These are phyloP conservation scores for Brachionus manjavacas DNA, from an alignment of 1,140 invertebrate genomes.

Conservation along the genomic window DNA sequence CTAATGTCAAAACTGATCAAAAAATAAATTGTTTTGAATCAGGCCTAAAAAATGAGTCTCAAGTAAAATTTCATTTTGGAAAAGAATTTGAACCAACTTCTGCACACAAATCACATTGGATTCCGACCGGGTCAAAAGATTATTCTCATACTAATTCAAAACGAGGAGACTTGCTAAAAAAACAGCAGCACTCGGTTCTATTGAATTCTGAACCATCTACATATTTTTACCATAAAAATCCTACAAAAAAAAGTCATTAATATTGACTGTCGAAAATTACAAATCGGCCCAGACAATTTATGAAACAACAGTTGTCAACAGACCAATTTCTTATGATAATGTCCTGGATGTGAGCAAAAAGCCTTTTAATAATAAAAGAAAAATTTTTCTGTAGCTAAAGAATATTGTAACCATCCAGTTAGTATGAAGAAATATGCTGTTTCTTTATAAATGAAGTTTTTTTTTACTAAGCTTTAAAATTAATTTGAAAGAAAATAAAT, in stretches of 20 bases:
- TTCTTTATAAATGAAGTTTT: not conserved
- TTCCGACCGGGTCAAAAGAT: constrained; percentile 6
- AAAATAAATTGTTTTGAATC: not conserved
- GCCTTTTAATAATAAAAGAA: not conserved
- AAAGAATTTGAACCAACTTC: not conserved
- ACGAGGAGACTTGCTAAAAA: not conserved
- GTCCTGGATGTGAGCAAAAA: not conserved
- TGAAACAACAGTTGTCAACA: not conserved
- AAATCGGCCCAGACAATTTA: not conserved
- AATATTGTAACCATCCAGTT: not conserved
- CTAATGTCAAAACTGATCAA: not conserved
- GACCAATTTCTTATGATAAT: not conserved
- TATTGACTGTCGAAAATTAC: not conserved
- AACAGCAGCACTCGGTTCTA: not conserved
- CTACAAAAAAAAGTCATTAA: not conserved
- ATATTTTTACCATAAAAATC: not conserved
- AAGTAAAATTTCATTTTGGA: not conserved
- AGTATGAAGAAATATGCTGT: not conserved
- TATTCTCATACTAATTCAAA: not conserved
- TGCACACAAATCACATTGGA: not conserved
- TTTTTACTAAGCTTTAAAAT: not conserved
- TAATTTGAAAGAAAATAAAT: not conserved
- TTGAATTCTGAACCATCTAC: not conserved
- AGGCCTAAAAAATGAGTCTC: not conserved
- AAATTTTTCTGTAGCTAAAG: not conserved